These are phyloP conservation scores for Rhagonycha fulva DNA, from an alignment of 2,888 invertebrate genomes.

Conservation along the genomic window DNA sequence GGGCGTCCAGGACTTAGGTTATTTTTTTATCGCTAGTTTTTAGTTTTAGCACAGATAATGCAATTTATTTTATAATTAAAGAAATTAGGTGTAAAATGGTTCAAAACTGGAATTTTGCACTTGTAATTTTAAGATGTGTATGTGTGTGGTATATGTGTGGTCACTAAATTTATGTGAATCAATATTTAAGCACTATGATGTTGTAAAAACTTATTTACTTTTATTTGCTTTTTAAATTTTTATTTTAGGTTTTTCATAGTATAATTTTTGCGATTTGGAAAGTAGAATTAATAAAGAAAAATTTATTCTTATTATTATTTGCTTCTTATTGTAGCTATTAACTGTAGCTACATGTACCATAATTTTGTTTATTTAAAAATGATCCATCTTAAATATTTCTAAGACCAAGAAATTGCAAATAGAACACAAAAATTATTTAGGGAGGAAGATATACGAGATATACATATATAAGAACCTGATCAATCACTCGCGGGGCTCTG, in stretches of 20 bases:
- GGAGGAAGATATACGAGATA: too few species aligned
- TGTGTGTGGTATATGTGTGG: background rate
- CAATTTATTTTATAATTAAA: background rate
- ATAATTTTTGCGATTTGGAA: background rate
- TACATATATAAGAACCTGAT: too few species aligned
- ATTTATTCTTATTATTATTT: background rate
- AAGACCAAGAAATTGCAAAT: too few species aligned
- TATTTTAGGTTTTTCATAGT: background rate
- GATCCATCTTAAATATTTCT: too few species aligned
- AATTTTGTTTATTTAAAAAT: too few species aligned
- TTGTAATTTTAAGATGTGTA: background rate
- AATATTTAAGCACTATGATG: background rate
- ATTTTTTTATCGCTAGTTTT: background rate
- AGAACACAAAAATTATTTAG: too few species aligned
- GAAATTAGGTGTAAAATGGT: background rate
- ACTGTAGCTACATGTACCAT: too few species aligned
- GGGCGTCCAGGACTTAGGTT: background rate
- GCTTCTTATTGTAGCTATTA: background rate
- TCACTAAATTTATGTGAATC: background rate
- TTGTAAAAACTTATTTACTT: background rate
- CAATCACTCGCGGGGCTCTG: too few species aligned
- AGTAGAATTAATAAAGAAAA: background rate
- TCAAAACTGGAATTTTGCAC: background rate
- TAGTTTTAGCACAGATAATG: background rate
- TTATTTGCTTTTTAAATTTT: background rate